Base-by-base conservation (phyloP, 2,113 vertebrate species). In the Tragulus kanchil region DNA sequence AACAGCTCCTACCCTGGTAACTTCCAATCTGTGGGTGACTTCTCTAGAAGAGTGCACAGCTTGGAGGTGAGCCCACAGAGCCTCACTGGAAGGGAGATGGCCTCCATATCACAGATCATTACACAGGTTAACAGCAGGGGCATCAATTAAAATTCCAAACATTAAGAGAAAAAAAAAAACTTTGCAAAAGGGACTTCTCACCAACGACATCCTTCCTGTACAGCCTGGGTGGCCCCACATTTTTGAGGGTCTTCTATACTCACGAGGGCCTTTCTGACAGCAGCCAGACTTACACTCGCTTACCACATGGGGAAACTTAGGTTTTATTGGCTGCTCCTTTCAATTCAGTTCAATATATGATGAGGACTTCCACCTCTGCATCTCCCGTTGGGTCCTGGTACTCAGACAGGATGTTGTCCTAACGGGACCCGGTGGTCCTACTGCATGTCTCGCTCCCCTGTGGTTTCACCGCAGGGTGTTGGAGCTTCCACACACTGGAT, bases 91-190 rank as follows among this genome's bases (percentile, higher is more conserved):
- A 56, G 23, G 17, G 42, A 77, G 67, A 23, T 3, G 31, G 56
- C 23, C 65, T 69, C 65, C 54, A 10, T 8, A 64, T 75, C 93
- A 64, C 45, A 17, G 73, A n/a, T 73, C 73, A 28, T 10, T 17
- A 50, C 8, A 31, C 23, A 91, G 28, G 28, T 31, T 52, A 77
- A 58, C 25, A 15, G 31, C 73, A 89, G 83, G 12, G 42, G 50
- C 56, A 62, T 52, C 16, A 13, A 62, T 79, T 85, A 84, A 79
- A 95, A 82, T 58, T 89, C 23, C 56, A 59, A 45, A 50, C 50
- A 56, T 69, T 16, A 59, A 89, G 64, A 48, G 79, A 77, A 94
- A 84, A 77, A 94, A 78, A 90, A 89, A 19, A 52, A 65, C 14
- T 64, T 79, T 73, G 56, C 31, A 48, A 36, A 91, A 50, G 23